Base-by-base conservation (phyloP, 2,888 invertebrate species). In the Tetrapedia diversipes region DNA sequence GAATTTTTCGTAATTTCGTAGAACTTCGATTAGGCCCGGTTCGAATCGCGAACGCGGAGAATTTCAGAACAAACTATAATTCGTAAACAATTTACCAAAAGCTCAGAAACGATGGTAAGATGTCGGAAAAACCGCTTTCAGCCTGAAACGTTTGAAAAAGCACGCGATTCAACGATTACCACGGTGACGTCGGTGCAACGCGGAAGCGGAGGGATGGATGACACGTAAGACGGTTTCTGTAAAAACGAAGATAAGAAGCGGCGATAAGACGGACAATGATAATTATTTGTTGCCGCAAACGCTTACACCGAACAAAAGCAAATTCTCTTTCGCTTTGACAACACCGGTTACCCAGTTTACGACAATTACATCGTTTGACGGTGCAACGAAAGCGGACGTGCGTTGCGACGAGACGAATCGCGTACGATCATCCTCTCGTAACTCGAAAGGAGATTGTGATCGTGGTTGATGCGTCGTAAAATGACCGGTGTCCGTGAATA, bases 401-500 rank as follows among this genome's bases (percentile, higher is more conserved):
- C 6, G 39, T 8, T 24, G 29, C 0, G 32, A 37, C 22, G 32
- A 65, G 43, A 24, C 41, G 43, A 65, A 24, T 54, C 43, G 65
- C 60, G 78, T 49, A 22, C 41, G 41, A 41, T 59, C 70, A n/a
- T n/a, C n/a, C n/a, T n/a, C 11, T 77, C 47, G 45, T 69, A 56
- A 7, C 29, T 49, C 19, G 29, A 29, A 45, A 49, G 34, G 51
- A 49, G 27, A 32, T 19, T 29, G 27, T 24, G 39, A 61, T 32
- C 22, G 54, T 11, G 27, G 61, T 56, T 64, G 29, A 41, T 41
- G 69, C 53, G 53, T 47, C 43, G 45, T 59, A 47, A 53, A 69
- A 61, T 60, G 71, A 57, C 57, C n/a, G 45, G 47, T 70, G 76
- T 71, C 79, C 69, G 79, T 77, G 84, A 85, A 83, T 74, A 85